phyloP scores from a whole-genome alignment of 2,797 vertebrate species.

The Austrolebias charrua region DNA sequence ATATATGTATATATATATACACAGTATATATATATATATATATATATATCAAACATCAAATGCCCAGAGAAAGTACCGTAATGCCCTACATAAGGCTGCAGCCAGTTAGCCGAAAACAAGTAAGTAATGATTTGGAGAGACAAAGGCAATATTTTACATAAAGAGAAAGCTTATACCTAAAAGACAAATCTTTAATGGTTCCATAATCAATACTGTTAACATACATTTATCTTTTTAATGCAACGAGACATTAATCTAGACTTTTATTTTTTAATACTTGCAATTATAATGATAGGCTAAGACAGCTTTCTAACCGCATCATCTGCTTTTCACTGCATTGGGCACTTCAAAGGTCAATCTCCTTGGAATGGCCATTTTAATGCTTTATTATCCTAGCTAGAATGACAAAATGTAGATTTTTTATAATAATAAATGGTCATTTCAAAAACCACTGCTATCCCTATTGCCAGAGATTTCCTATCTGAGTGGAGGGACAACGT shows the following conservation, averaged over 20 bases:
- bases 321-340: constrained; percentile 68
- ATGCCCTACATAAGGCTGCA: constrained; percentile 49
- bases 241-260: constrained; percentile 27
- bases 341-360: constrained; percentile 73
- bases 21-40: no score
- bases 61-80: constrained; percentile 52
- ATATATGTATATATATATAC: no score
- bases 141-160: constrained; percentile 32
- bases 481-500: constrained; percentile 20
- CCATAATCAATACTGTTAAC: constrained; percentile 50
- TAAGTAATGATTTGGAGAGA: constrained; percentile 15
- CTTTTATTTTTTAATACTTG: constrained; percentile 43
- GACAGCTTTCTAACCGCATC: constrained; percentile 73
- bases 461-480: not conserved
- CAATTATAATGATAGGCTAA: constrained; percentile 58
- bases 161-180: constrained; percentile 21
- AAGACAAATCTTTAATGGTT: constrained; percentile 22
- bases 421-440: not conserved
- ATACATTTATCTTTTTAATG: constrained; percentile 23
- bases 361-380: constrained; percentile 49
- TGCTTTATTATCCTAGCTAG: constrained; percentile 37
- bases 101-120: constrained; percentile 32
- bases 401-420: constrained; percentile 22
- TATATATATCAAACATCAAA: constrained; percentile 21
- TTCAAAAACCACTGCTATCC: not conserved